phyloP scores from a whole-genome alignment of 1,140 invertebrate genomes.

The Ooceraea biroi region DNA sequence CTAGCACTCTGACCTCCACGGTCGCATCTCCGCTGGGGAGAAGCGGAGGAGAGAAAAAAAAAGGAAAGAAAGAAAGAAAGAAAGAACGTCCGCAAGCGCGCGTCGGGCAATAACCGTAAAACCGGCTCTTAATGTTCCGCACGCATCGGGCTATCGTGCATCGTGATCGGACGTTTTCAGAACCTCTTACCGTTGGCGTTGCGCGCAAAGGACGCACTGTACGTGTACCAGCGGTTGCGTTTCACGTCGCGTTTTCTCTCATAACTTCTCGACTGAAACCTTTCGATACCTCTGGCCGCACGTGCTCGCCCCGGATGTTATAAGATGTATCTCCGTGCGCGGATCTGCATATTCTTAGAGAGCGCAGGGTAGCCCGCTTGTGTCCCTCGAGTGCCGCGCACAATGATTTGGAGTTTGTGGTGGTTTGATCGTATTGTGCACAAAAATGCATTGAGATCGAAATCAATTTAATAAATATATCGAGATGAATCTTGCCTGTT shows the following conservation, averaged over 20 bases:
- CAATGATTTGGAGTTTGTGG: not conserved
- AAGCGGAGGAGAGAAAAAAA: not conserved
- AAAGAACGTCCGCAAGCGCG: constrained; percentile 59
- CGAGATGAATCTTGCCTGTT: too few species aligned
- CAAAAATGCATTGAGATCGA: not conserved
- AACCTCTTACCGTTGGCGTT: constrained; percentile 69
- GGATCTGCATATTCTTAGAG: constrained; percentile 19
- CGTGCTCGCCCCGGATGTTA: constrained; percentile 1
- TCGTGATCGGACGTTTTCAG: constrained; percentile 76
- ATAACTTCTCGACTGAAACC: constrained; percentile 61
- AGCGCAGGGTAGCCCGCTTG: not conserved
- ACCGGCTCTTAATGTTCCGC: constrained; percentile 80
- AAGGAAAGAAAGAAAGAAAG: not conserved
- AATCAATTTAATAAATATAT: too few species aligned
- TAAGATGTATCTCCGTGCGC: not conserved
- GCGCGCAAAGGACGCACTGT: not conserved
- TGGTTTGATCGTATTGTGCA: not conserved
- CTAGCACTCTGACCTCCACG: constrained; percentile 74
- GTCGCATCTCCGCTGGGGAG: not conserved
- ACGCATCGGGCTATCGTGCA: constrained; percentile 75
- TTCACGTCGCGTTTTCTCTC: constrained; percentile 67
- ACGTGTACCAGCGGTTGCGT: constrained; percentile 58
- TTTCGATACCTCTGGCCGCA: constrained; percentile 37
- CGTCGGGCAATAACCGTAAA: constrained; percentile 78
- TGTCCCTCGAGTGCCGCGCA: not conserved